These are phyloP conservation scores for Cephonodes hylas DNA, from an alignment of 2,888 invertebrate species.

Conservation along the genomic window DNA sequence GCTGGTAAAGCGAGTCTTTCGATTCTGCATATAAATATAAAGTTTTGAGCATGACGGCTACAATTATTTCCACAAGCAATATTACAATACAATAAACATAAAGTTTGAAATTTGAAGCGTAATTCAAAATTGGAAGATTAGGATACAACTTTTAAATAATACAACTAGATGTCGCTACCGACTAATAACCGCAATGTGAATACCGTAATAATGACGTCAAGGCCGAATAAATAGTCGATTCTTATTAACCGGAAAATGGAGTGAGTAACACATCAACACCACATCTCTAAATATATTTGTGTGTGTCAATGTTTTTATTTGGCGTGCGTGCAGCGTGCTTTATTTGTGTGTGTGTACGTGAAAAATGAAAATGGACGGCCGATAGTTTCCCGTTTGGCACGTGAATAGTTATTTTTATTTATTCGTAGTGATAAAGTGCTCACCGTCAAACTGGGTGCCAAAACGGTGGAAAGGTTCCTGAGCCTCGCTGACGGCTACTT, in stretches of 20 bases:
- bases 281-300: conserved; percentile 11
- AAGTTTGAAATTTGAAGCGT: too few species aligned
- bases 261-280: background rate
- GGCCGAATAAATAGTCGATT: background rate
- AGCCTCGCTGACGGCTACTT: conserved; percentile 74
- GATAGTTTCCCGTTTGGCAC: conserved; percentile 63
- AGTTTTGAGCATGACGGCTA: too few species aligned
- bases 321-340: conserved; percentile 11
- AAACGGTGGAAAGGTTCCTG: conserved; percentile 74
- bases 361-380: conserved; percentile 61
- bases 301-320: conserved; percentile 15
- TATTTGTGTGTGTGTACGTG: conserved; percentile 28
- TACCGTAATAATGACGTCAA: conserved; percentile 2
- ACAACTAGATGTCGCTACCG: conserved; percentile 6
- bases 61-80: too few species aligned
- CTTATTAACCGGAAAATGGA: conserved; percentile 7
- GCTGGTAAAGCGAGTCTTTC: too few species aligned
- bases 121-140: too few species aligned
- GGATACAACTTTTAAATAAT: background rate
- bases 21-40: too few species aligned
- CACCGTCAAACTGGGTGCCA: conserved; percentile 78
- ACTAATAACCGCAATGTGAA: background rate
- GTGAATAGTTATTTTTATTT: conserved; percentile 62
- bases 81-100: too few species aligned
- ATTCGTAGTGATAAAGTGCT: conserved; percentile 42